Evolutionary conservation across 1,140 invertebrate genomes (phyloP).

Genomic region (Drosophila ficusphila): DNA sequence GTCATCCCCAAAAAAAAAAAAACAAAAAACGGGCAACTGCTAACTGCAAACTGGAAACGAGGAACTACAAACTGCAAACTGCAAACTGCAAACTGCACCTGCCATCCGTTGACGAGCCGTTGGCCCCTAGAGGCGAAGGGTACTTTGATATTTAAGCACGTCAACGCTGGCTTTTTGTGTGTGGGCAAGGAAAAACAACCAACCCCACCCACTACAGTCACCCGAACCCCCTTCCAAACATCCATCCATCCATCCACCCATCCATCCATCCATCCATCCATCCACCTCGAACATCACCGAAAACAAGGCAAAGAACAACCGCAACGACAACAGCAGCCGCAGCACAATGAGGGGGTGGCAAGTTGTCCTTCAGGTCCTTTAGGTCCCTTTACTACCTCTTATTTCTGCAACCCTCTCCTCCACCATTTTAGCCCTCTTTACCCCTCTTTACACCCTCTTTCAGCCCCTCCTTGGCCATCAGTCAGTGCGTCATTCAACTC

Average conservation of each 20-base stretch:
- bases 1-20: slow-evolving; percentile 9
- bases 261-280: not conserved
- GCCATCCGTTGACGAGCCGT: slow-evolving; percentile 11
- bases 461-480: slow-evolving; percentile 1
- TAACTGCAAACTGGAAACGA: no score
- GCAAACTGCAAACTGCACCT: no score
- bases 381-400: no score
- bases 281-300: slow-evolving; percentile 24
- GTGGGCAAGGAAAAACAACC: slow-evolving; percentile 9
- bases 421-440: not conserved
- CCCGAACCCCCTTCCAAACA: not conserved
- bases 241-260: not conserved
- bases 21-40: no score
- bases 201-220: not conserved
- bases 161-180: slow-evolving; percentile 52
- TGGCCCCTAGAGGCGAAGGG: slow-evolving; percentile 4
- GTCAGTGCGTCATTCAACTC: slow-evolving; percentile 34
- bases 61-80: no score
- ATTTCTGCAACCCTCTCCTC: no score
- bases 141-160: slow-evolving; percentile 79
- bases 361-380: slow-evolving; percentile 33
- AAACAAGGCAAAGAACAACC: slow-evolving; percentile 44
- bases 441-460: not conserved
- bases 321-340: slow-evolving; percentile 36
- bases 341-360: slow-evolving; percentile 36